Evolutionary conservation across 2,797 vertebrate species (phyloP), one percentile per base, ranked within the genome.

Genomic region (Fratercula arctica): DNA sequence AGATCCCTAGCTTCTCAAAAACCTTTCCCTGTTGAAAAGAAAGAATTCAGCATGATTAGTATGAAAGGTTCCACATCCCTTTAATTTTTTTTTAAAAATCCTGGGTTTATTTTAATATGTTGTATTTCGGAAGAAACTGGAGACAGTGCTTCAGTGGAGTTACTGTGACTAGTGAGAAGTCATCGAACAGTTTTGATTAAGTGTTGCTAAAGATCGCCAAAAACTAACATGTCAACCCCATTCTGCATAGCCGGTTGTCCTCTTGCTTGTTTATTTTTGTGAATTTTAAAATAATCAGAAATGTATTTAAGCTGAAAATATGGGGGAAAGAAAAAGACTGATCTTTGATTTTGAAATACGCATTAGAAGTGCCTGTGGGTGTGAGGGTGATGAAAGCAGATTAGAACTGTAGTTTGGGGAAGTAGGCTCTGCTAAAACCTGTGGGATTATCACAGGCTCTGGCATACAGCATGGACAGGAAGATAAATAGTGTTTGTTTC

Each of bases 1-100:
- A 98, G 69, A 98, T 78, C 41, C 98, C 96, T 74, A 98, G 82
- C 29, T 98, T 98, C 69, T 98, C 94, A 43, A 98, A 91, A 76
- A 98, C 97, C 75, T 97, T 97, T 39, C 97, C 98, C 98, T 99
- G 94, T 91, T 77, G 84, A 60, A 74, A 85, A 74, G 41, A 89
- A 91, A 37, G 20, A 73, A 82, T 89, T 73, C 14, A 5, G 91
- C 81, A 50, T 51, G 56, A 79, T 39, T 74, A 35, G 14, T 24
- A 10, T 43, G 57, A 69, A 63, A 41, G 13, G 26, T 35, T 48
- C 33, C 61, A 61, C 19, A 19, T 33, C n/a, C 48, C 37, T 72
- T 31, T 33, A 56, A 23, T 41, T 61, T 10, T 7, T 7, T 48
- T 13, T 23, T 12, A 46, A 46, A 46, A 61, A 37, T 19, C 16